Base-by-base conservation (phyloP, 2,113 vertebrate species). In the Strix uralensis region DNA sequence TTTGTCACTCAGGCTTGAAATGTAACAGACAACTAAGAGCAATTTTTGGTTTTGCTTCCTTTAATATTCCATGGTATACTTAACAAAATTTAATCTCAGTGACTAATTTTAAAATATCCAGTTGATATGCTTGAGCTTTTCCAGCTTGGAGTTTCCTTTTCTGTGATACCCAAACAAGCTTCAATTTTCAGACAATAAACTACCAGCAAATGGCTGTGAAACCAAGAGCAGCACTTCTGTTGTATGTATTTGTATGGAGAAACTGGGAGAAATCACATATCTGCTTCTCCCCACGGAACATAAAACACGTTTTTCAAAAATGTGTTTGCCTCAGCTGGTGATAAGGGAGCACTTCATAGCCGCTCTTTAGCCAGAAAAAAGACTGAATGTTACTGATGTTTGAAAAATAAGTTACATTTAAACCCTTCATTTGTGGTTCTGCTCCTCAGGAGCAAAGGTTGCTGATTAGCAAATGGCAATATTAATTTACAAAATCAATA, bases 181-280 rank as follows among this genome's bases (percentile, higher is more conserved):
- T 73, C 5, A 13, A 2, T 57, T 78, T 87, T 36, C 38, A 71
- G 54, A 19, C 29, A 59, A 21, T 15, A 47, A 63, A 14, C 7
- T 62, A 16, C 8, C 32, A 62, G 38, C 5, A 73, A 63, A 73
- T 29, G 26, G 13, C 38, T 84, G 67, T 51, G 63, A 69, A 63
- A 55, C 27, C 29, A 16, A 0, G 3, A 86, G 13, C 9, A 36
- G 36, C 1, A 2, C 22, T 86, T 55, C 62, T 57, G 52, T 11
- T 67, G 25, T n/a, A 11, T 10, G 16, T 16, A 5, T 34, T 29
- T 44, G 13, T 22, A 32, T 25, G 23, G 44, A 44, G 67, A 73
- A 49, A 32, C 25, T 29, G 46, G 32, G 46, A 32, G 20, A n/a
- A 85, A 71, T n/a, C 25, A 5, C 4, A 0, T 6, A 11, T 36